Base-by-base conservation (phyloP, 1,140 invertebrate species). In the Magallana gigas region DNA sequence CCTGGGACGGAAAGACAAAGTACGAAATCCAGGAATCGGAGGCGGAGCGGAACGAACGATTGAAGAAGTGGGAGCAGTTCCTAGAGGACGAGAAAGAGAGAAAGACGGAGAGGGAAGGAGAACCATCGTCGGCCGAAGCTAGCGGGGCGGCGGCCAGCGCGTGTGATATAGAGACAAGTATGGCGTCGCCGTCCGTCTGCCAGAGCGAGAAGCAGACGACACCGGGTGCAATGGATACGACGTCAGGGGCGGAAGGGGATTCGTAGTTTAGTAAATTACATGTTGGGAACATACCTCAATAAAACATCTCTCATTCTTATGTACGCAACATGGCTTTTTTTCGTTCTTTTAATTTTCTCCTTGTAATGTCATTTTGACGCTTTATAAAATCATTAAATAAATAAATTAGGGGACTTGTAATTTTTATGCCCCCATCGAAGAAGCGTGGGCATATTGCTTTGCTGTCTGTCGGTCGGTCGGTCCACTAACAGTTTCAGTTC, bases 1-100 rank as follows among this genome's bases (percentile, higher is more conserved):
- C 97, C 87, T 99, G 98, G 98, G 98, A 99, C 96, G 99, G 99
- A 8, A 97, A 97, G 94, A 98, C 98, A 0, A 99, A 98, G 94
- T 99, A 97, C 95, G 98, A 97, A 93, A 96, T 99, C 91, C 96
- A 96, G 85, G 99, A 99, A 95, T 98, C 98, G 0, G 98, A 98
- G 92, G 97, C 97, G 82, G 97, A 99, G 94, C 96, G 97, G 6
- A 96, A 97, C 86, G 96, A 97, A 87, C 95, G 99, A 88, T 94
- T 99, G 56, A 95, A 97, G 36, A 97, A 98, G 90, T 99, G 98
- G 98, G 97, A 98, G 89, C 96, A 97, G 89, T 99, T 97, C 94
- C 88, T 95, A 48, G 92, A 93, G 86, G 83, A 68, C 5, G 92
- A 83, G 14, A 88, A 90, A 59, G 85, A 85, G 16, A 84, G 76